Conservation (phyloP, 2,113 vertebrate genomes). For the Mus pahari region DNA sequence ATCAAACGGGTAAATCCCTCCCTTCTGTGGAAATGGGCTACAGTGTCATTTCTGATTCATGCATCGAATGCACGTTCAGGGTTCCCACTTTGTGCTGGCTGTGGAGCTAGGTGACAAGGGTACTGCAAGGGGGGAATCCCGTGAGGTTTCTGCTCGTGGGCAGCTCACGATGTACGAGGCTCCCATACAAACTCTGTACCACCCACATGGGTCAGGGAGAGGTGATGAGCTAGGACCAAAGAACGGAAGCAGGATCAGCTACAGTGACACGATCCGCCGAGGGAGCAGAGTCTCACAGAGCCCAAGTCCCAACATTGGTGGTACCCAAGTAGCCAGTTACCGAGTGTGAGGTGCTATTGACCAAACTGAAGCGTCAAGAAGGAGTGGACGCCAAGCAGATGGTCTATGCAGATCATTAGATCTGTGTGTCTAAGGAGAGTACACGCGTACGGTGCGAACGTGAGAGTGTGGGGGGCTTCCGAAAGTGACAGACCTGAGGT, state of each 20-base stretch:
- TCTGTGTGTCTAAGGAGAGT: not conserved
- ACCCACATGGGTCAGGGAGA: too few species aligned
- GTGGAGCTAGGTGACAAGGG: not conserved
- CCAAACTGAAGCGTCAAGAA: not conserved
- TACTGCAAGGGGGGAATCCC: not conserved
- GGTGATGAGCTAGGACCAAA: not conserved
- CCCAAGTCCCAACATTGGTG: not conserved
- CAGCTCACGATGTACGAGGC: not conserved
- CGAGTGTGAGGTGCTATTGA: not conserved
- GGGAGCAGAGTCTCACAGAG: not conserved
- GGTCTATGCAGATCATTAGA: not conserved
- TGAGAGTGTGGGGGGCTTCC: not conserved
- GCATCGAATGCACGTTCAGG: not conserved
- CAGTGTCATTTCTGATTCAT: not conserved
- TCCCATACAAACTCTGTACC: fast-evolving
- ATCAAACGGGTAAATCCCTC: not conserved
- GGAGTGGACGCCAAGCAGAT: not conserved
- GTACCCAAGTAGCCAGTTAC: not conserved
- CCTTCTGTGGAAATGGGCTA: not conserved
- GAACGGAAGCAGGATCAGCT: not conserved
- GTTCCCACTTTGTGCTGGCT: not conserved
- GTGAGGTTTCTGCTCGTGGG: not conserved
- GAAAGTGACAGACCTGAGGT: not conserved
- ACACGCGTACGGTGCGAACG: not conserved
- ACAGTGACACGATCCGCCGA: not conserved